phyloP scores from a whole-genome alignment of 2,888 invertebrate genomes.

The Heteromyza rotundicornis region DNA sequence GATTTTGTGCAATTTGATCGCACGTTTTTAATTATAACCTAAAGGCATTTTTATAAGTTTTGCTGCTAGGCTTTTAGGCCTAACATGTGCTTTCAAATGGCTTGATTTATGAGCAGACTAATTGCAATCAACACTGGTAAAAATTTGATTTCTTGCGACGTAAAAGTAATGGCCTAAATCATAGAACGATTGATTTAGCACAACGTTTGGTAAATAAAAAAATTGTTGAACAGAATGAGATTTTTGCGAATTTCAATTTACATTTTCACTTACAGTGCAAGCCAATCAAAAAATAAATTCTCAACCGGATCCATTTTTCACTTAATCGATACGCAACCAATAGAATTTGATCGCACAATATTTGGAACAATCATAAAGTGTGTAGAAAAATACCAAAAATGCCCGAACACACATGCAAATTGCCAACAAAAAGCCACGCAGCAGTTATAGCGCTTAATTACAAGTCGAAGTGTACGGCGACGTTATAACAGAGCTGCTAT shows the following conservation, averaged over 20 bases:
- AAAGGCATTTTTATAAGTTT: not conserved
- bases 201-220: too few relatives aligned
- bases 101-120: not conserved
- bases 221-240: not conserved
- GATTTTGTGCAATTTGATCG: not conserved
- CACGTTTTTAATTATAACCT: not conserved
- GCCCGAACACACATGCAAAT: not conserved
- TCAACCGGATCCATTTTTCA: constrained; percentile 22
- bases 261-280: not conserved
- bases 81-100: not conserved
- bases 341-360: not conserved
- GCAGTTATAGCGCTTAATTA: not conserved
- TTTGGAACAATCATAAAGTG: not conserved
- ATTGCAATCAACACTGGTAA: not conserved
- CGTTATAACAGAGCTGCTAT: not conserved
- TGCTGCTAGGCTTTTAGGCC: not conserved
- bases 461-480: not conserved
- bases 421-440: not conserved
- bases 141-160: too few relatives aligned
- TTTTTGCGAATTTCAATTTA: not conserved
- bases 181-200: too few relatives aligned
- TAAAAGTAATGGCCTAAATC: too few relatives aligned
- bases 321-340: not conserved
- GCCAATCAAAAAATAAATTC: not conserved
- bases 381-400: not conserved